Conservation (phyloP, 1,140 invertebrate species). For the Sitodiplosis mosellana region DNA sequence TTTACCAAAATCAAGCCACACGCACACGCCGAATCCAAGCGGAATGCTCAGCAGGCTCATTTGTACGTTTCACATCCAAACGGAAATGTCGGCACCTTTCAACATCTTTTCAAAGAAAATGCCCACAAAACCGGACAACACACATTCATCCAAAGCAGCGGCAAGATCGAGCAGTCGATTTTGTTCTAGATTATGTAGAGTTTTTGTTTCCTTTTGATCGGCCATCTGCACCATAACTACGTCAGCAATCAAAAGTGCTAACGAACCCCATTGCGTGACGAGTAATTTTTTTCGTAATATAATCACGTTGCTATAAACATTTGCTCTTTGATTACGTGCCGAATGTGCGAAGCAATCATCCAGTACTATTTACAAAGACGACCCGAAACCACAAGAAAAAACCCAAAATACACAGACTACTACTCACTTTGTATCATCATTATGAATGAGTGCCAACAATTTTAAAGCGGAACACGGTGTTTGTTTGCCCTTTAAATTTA, state of each 20-base stretch:
- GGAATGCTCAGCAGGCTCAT: conserved; percentile 61
- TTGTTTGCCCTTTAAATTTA: too few species aligned
- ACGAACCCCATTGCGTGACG: conserved; percentile 70
- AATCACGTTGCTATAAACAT: too few species aligned
- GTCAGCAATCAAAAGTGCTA: conserved; percentile 68
- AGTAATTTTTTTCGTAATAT: conserved; percentile 67
- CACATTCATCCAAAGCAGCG: conserved; percentile 77
- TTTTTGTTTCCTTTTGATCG: conserved; percentile 18
- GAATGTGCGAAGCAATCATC: too few species aligned
- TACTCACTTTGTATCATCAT: too few species aligned
- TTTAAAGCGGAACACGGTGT: too few species aligned
- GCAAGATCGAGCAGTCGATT: conserved; percentile 69
- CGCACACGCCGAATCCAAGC: conserved; percentile 57
- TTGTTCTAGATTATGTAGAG: conserved; percentile 33
- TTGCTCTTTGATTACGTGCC: too few species aligned
- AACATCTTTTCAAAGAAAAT: conserved; percentile 99
- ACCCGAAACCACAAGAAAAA: too few species aligned
- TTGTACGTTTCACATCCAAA: conserved; percentile 93
- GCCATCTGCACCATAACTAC: conserved; percentile 79
- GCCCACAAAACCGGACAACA: conserved; percentile 93
- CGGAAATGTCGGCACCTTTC: conserved; percentile 83
- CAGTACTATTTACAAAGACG: too few species aligned
- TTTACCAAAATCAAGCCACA: conserved; percentile 33
- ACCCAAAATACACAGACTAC: too few species aligned
- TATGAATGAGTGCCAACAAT: too few species aligned